Base-by-base conservation (phyloP, 2,888 invertebrate genomes). In the Cistogaster globosa region DNA sequence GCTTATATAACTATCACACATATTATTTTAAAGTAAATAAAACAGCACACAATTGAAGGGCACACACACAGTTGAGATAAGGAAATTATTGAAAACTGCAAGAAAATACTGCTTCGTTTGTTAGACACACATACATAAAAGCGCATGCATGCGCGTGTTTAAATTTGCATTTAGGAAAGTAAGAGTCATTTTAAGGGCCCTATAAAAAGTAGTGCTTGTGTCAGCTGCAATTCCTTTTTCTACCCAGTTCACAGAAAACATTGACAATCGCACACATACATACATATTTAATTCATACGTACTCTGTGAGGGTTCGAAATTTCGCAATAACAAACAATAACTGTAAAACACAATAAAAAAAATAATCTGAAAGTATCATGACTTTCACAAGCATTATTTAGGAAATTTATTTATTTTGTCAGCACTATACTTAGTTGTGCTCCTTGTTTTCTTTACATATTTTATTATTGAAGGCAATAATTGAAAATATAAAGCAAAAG, bases 301-400 rank as follows among this genome's bases (percentile, higher is more conserved):
- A 0, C 68, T 0, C 65, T 36, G 32, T 62, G 55, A 76, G 81
- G 85, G 85, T 81, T 85, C 78, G 82, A 45, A 85, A 69, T 32
- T 16, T 32, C 8, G 75, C 65, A 82, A 85, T 74, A 51, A 42
- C 63, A 74, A 72, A 22, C 68, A 75, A 69, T 69, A 81, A 78
- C 78, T 71, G 38, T 58, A 48, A 68, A 77, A 69, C 55, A 65
- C 71, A 81, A 69, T 82, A 63, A 38, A 36, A n/a, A n/a, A n/a
- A n/a, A n/a, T n/a, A n/a, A 58, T 79, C 57, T 85, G 78, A 78
- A 85, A 78, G 82, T 60, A 81, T 78, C 85, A 85, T 82, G 81
- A 85, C 85, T 85, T 85, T 85, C 63, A 62, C 67, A 84, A 80
- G 53, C 45, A 48, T 22, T 55, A 65, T 80, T 51, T 9, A 60